Base-by-base conservation (phyloP, 2,888 invertebrate genomes). In the Bimastos eiseni region DNA sequence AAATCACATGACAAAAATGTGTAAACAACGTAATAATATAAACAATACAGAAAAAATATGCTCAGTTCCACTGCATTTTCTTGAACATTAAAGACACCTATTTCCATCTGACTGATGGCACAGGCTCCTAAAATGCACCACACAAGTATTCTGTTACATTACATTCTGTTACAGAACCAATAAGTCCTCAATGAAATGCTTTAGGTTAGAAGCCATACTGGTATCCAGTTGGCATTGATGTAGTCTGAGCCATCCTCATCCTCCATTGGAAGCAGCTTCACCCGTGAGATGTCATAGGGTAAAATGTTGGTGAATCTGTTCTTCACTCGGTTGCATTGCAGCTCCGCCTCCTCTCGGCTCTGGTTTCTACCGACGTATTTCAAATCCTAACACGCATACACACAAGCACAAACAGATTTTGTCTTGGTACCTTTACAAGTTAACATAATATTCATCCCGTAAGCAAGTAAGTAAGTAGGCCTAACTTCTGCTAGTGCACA, bases 241-340 rank as follows among this genome's bases (percentile, higher is more conserved):
- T 97, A 97, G 95, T 97, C 97, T 0, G 96, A 96, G 90, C 96
- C 96, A 93, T 96, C 96, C 92, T 96, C 96, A 91, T 96, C 96
- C 90, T 96, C 96, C 24, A 94, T 94, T 19, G 95, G 95, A 84
- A 96, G 95, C 89, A 97, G 94, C 93, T 96, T 96, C 1, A 97
- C 97, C 90, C 97, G 95, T 37, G 96, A 96, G 93, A 96, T 96
- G 94, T 97, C 92, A 44, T 99, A 99, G 0, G 99, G 99, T 93
- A 99, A 96, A 95, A 99, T 99, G 96, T 99, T 99, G 91, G 99
- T 99, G 96, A 99, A 99, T 89, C 95, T 93, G 96, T 99, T 99
- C 96, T 99, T 99, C 55, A 98, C 98, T 89, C 99, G 96, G 96
- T 99, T 99, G 94, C 97, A 97, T 34, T 98, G 98, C 93, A 99